A percentile compares a stretch with the other conserved stretches of the same genome.
Conservation (phyloP, 2,888 invertebrate species). For the Matsumyia berberina region DNA sequence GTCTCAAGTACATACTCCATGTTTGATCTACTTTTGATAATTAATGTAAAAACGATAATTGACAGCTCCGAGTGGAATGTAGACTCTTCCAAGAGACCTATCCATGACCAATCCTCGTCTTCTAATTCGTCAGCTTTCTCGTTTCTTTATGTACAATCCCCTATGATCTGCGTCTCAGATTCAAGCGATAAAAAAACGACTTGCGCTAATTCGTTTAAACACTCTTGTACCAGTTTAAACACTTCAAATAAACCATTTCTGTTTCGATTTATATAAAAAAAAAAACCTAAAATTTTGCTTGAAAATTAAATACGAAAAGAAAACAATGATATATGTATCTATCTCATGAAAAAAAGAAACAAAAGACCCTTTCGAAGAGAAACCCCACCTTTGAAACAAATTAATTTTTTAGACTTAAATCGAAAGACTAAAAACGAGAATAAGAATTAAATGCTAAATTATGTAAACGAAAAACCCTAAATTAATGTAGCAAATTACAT, state of each 20-base stretch:
- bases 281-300: constrained; percentile 42
- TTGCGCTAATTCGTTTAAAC: no score
- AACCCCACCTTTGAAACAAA: constrained; percentile 63
- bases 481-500: constrained; percentile 70
- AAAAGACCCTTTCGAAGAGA: constrained; percentile 47
- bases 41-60: no score
- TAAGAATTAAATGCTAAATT: constrained; percentile 41
- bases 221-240: no score
- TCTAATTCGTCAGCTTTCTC: no score
- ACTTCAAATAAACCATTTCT: background rate
- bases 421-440: constrained; percentile 61
- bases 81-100: no score
- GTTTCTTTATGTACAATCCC: no score
- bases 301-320: constrained; percentile 37
- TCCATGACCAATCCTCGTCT: no score
- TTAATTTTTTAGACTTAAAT: constrained; percentile 65
- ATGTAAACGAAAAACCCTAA: constrained; percentile 53
- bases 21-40: no score
- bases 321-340: constrained; percentile 7
- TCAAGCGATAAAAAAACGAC: no score
- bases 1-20: no score
- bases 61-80: no score
- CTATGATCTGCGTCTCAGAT: no score
- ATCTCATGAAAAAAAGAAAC: constrained; percentile 36
- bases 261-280: background rate